Evolutionary conservation across 2,888 invertebrate genomes (phyloP).

Genomic region (Nomada flava): DNA sequence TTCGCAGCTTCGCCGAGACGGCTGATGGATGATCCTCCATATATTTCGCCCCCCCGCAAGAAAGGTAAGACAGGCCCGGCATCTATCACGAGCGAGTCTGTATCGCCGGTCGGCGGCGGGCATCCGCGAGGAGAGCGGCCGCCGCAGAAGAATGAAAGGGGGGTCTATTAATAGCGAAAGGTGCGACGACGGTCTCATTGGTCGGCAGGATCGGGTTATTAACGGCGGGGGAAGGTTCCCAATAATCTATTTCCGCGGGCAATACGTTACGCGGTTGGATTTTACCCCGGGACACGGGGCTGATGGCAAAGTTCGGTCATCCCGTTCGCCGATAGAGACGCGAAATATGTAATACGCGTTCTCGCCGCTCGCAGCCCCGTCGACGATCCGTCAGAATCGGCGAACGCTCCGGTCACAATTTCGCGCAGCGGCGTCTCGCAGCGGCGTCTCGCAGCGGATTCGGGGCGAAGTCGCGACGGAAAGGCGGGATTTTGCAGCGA

Average conservation of each 20-base stretch:
- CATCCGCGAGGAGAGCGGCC: constrained; percentile 29
- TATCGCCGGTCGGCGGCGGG: constrained; percentile 55
- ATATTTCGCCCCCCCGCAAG: constrained; percentile 70
- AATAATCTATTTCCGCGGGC: constrained; percentile 71
- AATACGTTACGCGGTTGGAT: constrained; percentile 68
- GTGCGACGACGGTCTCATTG: constrained; percentile 43
- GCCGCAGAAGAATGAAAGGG: constrained; percentile 22
- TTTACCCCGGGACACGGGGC: constrained; percentile 38
- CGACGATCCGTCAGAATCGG: constrained; percentile 64
- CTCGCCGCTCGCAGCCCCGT: constrained; percentile 38
- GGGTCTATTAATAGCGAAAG: constrained; percentile 65
- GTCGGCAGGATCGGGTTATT: constrained; percentile 56
- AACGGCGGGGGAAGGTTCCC: constrained; percentile 67
- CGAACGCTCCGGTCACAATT: neutral
- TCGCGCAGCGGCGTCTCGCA: too few relatives aligned
- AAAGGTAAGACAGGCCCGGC: constrained; percentile 74
- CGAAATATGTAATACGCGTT: constrained; percentile 45
- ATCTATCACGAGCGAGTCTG: constrained; percentile 73
- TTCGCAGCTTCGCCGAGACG: constrained; percentile 62
- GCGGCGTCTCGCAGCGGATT: too few relatives aligned
- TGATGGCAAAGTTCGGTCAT: constrained; percentile 69
- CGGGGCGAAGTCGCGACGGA: constrained; percentile 16
- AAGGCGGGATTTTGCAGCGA: constrained; percentile 60
- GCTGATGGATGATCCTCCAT: constrained; percentile 74
- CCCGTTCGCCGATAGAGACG: constrained; percentile 32